A percentile compares a stretch with the other conserved stretches of the same genome.
Conservation (phyloP, 2,797 vertebrate species). For the Muscicapa comitata region DNA sequence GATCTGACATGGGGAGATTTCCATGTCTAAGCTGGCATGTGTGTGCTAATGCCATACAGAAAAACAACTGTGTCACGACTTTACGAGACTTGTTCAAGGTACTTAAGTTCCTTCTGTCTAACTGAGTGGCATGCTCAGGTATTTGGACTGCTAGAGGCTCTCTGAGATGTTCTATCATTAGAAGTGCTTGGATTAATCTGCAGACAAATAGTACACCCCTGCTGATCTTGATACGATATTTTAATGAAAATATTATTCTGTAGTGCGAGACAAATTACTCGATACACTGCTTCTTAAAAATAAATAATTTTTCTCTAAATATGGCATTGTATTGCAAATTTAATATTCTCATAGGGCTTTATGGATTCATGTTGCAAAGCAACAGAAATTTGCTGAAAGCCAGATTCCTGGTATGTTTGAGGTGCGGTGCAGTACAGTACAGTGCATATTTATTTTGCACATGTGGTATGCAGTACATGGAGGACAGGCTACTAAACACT, state of each 20-base stretch:
- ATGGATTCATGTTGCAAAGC: slow-evolving; percentile 8
- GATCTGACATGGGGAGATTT: background rate
- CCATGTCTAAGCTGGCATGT: background rate
- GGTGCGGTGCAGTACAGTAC: background rate
- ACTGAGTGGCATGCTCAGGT: background rate
- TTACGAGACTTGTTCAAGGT: background rate
- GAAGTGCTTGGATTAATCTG: background rate
- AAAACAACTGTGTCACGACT: background rate
- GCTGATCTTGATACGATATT: background rate
- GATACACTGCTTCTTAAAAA: slow-evolving; percentile 1
- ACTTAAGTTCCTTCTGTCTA: background rate
- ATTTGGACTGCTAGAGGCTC: background rate
- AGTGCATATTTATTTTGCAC: background rate
- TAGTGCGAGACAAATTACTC: background rate
- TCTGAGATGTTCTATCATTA: background rate
- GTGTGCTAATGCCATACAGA: background rate
- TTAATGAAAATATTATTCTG: background rate
- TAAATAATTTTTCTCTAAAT: slow-evolving; percentile 23
- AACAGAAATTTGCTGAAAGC: slow-evolving; percentile 30
- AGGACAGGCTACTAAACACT: background rate
- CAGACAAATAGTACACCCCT: background rate
- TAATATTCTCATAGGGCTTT: background rate
- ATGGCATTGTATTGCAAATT: background rate
- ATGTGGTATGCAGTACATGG: background rate
- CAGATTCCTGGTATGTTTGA: background rate